Evolutionary conservation across 2,113 vertebrate genomes (phyloP).

Genomic region (Alaudala cheleensis): DNA sequence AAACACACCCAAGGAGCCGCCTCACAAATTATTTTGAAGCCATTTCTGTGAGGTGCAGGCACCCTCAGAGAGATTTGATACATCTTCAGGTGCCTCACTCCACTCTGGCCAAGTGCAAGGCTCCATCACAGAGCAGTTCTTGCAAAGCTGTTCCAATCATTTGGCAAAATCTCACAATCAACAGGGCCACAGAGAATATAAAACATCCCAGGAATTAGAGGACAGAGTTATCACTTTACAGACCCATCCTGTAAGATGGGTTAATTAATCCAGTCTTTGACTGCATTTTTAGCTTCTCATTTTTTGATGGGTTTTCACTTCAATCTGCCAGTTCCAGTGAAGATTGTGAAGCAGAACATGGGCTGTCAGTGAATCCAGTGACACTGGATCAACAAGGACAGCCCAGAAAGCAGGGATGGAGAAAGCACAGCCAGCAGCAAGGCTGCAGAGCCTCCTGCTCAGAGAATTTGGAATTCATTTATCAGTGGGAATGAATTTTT

Average conservation of each 20-base stretch:
- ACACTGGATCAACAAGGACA: background rate
- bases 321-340: background rate
- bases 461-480: background rate
- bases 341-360: background rate
- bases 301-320: conserved; percentile 24
- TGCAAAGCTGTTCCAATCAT: background rate
- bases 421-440: background rate
- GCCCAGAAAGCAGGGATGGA: background rate
- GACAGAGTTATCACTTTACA: background rate
- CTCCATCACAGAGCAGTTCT: background rate
- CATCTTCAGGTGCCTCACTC: no score
- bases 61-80: no score
- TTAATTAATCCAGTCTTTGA: conserved; percentile 46
- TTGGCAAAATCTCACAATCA: background rate
- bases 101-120: no score
- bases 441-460: background rate
- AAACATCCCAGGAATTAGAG: conserved; percentile 2
- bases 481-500: background rate
- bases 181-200: background rate
- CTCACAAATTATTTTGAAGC: no score
- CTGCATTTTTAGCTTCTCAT: background rate
- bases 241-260: background rate
- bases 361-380: background rate
- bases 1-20: no score
- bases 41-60: no score